Conservation (phyloP, 2,797 vertebrate genomes). For the Threskiornis aethiopicus region DNA sequence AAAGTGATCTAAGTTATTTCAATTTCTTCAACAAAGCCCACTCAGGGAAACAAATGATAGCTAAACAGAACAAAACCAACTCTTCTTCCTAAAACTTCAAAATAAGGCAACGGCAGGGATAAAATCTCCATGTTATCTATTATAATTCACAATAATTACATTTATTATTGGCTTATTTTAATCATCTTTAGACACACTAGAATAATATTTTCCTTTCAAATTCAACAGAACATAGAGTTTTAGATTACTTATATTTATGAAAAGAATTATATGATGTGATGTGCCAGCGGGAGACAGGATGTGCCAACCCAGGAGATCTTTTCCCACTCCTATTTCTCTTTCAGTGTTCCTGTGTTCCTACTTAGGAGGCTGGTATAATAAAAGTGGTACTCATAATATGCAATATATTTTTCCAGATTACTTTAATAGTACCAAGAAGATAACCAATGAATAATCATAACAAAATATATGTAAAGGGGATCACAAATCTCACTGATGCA, state of each 20-base stretch:
- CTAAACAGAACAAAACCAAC: background rate
- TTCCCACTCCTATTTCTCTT: background rate
- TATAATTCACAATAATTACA: background rate
- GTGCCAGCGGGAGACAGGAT: conserved; percentile 47
- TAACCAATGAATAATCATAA: conserved; percentile 31
- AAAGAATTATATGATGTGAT: background rate
- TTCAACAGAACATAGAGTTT: background rate
- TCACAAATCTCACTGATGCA: conserved; percentile 53
- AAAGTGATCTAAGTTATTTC: background rate
- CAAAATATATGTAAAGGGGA: conserved; percentile 22
- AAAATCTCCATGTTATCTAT: background rate
- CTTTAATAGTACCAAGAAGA: conserved; percentile 34
- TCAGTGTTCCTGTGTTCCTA: conserved; percentile 36
- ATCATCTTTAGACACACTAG: background rate
- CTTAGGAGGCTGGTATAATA: background rate
- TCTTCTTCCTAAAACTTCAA: background rate
- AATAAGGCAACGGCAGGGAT: background rate
- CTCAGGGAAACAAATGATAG: background rate
- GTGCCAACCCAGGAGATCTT: conserved; percentile 15
- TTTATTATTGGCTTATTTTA: background rate
- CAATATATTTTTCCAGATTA: conserved; percentile 30
- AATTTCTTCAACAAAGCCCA: background rate
- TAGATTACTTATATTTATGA: background rate
- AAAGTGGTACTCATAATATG: background rate
- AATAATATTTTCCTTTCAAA: background rate